Evolutionary conservation across 1,140 invertebrate species (phyloP).

Genomic region (Adoxophyes honmai): DNA sequence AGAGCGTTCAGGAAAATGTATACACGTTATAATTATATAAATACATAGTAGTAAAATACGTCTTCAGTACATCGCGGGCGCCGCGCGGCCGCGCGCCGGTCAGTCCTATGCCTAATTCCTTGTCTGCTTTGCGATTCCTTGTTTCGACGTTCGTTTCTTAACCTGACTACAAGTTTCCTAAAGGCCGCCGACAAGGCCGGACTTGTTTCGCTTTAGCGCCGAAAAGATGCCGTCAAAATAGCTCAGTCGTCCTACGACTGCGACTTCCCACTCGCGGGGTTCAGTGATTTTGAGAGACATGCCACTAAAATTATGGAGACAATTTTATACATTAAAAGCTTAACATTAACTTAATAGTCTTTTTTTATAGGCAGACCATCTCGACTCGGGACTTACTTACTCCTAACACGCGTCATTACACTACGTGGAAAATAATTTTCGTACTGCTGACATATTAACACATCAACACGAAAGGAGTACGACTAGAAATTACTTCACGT

Average conservation of each 20-base stretch:
- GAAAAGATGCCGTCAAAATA: background rate
- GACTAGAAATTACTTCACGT: constrained; percentile 64
- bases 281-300: constrained; percentile 51
- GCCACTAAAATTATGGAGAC: constrained; percentile 54
- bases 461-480: constrained; percentile 72
- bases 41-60: constrained; percentile 71
- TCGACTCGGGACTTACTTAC: constrained; percentile 37
- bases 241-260: background rate
- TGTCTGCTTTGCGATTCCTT: constrained; percentile 11
- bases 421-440: constrained; percentile 58
- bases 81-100: background rate
- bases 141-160: background rate
- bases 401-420: constrained; percentile 23
- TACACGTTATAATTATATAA: constrained; percentile 58
- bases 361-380: constrained; percentile 61
- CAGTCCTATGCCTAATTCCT: constrained; percentile 9
- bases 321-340: constrained; percentile 63
- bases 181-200: constrained; percentile 43
- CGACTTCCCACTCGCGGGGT: constrained; percentile 19
- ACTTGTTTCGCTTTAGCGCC: constrained; percentile 26
- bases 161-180: constrained; percentile 11
- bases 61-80: constrained; percentile 29
- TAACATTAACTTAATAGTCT: constrained; percentile 73
- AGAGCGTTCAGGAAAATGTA: constrained; percentile 58
- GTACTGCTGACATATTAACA: constrained; percentile 73